Percentiles rank a stretch among this genome's conserved stretches.
Evolutionary conservation across 2,888 invertebrate genomes (phyloP).

Genomic region (Melipona bicolor): DNA sequence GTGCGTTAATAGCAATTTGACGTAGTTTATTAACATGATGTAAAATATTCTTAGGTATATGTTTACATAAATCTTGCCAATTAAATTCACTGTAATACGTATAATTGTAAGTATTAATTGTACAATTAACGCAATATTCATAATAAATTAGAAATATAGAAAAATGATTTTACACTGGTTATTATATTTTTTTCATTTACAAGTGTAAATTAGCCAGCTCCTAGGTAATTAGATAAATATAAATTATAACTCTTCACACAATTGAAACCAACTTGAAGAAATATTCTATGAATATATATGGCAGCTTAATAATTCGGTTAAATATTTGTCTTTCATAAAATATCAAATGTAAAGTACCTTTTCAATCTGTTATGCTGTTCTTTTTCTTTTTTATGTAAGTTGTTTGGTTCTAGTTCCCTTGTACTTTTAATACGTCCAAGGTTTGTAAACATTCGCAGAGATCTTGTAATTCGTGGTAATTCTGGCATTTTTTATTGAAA

Average conservation of each 20-base stretch:
- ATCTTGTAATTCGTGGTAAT: slow-evolving; percentile 88
- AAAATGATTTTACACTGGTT: not conserved
- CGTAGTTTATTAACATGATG: slow-evolving; percentile 82
- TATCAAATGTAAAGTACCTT: slow-evolving; percentile 78
- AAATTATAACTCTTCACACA: not conserved
- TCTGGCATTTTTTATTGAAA: slow-evolving; percentile 78
- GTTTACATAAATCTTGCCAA: slow-evolving; percentile 85
- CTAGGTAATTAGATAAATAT: not conserved
- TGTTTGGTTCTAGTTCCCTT: slow-evolving; percentile 76
- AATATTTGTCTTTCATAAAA: not conserved
- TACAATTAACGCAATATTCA: not conserved
- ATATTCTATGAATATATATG: not conserved
- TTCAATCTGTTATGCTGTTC: slow-evolving; percentile 83
- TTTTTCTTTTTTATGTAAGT: slow-evolving; percentile 77
- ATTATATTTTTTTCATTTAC: slow-evolving; percentile 1
- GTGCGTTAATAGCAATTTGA: slow-evolving; percentile 75
- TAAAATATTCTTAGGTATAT: slow-evolving; percentile 82
- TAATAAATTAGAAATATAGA: not conserved
- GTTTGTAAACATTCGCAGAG: slow-evolving; percentile 87
- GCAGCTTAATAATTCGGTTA: not conserved
- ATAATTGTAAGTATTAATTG: slow-evolving; percentile 25
- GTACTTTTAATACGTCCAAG: slow-evolving; percentile 83
- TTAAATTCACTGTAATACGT: slow-evolving; percentile 83
- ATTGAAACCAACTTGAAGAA: not conserved
- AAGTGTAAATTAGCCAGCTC: not conserved